Evolutionary conservation across 2,113 vertebrate species (phyloP).

Genomic region (Sorex araneus): DNA sequence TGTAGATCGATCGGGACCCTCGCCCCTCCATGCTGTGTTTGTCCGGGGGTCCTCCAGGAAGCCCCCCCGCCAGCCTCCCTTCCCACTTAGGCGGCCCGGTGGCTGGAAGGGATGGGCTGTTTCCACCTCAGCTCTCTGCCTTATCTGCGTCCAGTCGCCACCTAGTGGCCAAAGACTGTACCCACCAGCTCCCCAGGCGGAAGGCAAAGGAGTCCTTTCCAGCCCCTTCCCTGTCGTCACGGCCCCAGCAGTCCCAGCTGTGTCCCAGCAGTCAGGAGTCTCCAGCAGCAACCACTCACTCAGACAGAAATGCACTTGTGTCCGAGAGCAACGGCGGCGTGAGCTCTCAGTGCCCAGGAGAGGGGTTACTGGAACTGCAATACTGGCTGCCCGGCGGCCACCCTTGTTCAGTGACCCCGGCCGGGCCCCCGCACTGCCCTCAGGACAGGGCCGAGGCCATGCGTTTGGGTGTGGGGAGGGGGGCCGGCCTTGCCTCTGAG

Average conservation of each 20-base stretch:
- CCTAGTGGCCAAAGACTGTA: constrained; percentile 78
- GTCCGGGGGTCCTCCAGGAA: constrained; percentile 69
- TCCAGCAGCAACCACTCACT: constrained; percentile 35
- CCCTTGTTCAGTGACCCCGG: constrained; percentile 75
- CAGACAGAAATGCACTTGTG: no score
- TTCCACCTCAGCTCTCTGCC: constrained; percentile 78
- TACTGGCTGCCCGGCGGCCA: constrained; percentile 73
- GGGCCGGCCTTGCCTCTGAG: constrained; percentile 71
- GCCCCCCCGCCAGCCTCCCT: constrained; percentile 41
- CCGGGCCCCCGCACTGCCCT: background rate
- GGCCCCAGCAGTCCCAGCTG: background rate
- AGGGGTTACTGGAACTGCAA: constrained; percentile 77
- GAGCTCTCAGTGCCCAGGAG: background rate
- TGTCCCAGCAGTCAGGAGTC: constrained; percentile 21
- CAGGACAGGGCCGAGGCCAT: background rate
- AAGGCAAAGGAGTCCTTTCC: constrained; percentile 68
- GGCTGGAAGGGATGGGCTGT: constrained; percentile 48
- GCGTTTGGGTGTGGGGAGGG: constrained; percentile 1
- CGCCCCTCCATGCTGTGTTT: background rate
- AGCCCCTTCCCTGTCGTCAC: background rate
- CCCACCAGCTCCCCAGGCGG: constrained; percentile 64
- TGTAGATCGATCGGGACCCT: background rate
- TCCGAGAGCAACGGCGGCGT: constrained; percentile 17
- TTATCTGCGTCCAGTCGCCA: constrained; percentile 75
- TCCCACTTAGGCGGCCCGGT: constrained; percentile 54